phyloP scores from a whole-genome alignment of 2,113 vertebrate species.

The Archilochus colubris region DNA sequence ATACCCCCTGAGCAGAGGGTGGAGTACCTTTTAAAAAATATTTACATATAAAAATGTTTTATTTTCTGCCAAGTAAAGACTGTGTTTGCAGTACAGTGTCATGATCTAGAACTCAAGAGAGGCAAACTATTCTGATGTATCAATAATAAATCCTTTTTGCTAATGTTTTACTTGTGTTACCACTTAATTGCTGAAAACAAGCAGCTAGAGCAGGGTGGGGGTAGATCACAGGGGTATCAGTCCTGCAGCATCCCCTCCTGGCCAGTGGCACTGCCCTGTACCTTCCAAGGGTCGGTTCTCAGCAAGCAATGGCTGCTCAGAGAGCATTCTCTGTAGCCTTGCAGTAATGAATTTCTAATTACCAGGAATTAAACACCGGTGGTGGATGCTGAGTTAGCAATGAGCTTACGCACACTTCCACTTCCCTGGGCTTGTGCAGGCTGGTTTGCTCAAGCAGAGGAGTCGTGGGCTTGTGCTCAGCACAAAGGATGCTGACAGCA shows the following conservation, averaged over 20 bases:
- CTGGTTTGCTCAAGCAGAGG: not conserved
- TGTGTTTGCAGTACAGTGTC: not conserved
- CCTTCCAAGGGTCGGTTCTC: not conserved
- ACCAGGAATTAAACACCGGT: not conserved
- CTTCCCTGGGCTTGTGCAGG: not conserved
- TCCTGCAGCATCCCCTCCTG: not conserved
- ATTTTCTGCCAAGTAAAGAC: not conserved
- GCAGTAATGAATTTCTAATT: slow-evolving; percentile 7
- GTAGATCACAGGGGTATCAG: not conserved
- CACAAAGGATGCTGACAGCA: not conserved
- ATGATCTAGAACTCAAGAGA: slow-evolving; percentile 21
- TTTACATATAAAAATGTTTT: not conserved
- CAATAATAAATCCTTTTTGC: not conserved
- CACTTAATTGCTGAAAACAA: not conserved
- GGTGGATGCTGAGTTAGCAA: not conserved
- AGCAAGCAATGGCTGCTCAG: not conserved
- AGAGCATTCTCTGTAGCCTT: not conserved
- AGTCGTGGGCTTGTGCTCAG: not conserved
- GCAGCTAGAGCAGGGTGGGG: not conserved
- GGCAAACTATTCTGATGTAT: slow-evolving; percentile 20
- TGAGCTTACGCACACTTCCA: not conserved
- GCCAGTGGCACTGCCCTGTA: not conserved
- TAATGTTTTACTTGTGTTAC: not conserved
- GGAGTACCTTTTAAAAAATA: fast-evolving
- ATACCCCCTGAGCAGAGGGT: not conserved